Evolutionary conservation across 1,140 invertebrate genomes (phyloP), one percentile per base, ranked within the genome.

Genomic region (Scaptodrosophila lebanonensis): DNA sequence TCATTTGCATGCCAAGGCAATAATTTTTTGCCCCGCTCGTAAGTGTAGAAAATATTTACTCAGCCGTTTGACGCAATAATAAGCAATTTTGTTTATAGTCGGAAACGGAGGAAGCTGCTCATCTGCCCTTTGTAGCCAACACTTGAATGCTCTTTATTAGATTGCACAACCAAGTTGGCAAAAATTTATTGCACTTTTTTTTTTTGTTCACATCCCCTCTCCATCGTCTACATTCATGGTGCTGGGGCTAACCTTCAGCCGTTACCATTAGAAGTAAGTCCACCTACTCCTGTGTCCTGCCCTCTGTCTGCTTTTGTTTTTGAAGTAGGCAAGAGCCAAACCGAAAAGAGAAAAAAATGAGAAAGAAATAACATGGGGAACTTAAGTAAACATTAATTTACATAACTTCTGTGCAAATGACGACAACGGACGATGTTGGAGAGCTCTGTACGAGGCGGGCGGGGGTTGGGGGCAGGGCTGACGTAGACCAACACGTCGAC

Each of bases 341-440:
- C 66, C 75, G 76, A 65, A 82, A 76, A 57, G 53, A 48, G 39
- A 56, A 71, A 58, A 53, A 52, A 40, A 27, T 36, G 33, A 48
- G 16, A 54, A 69, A 84, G 77, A 82, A 83, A 84, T 82, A 79
- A 79, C 73, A 79, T 79, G 73, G 73, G 65, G 75, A 85, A 83
- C 84, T 86, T 86, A 85, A 86, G 79, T 83, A 86, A 86, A 86
- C 84, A 86, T 85, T 85, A 84, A 86, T 86, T 86, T 85, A 84
- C 84, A 86, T 86, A 86, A 86, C 83, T 83, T 85, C 66, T 72
- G 62, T 77, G 68, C 82, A 77, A 75, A 83, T 82, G 75, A 83
- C 76, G 75, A 83, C 66, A 64, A 49, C 61, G 45, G 51, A 15
- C 52, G 22, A 38, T 20, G 44, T 20, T 17, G 56, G 32, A 30